Evolutionary conservation across 1,140 invertebrate genomes (phyloP), one percentile per base, ranked within the genome.

Genomic region (Melanaphis sacchari): DNA sequence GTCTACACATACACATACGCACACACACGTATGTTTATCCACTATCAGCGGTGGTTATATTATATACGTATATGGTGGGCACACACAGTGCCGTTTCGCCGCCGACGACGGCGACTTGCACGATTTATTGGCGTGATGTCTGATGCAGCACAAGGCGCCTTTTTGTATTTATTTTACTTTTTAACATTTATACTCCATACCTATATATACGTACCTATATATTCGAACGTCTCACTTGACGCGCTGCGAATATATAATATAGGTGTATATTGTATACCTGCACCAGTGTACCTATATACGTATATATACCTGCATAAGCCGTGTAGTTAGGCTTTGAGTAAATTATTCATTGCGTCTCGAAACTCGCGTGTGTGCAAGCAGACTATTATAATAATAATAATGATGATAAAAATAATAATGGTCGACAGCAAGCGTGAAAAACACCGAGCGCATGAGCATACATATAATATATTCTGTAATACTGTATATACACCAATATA

Each of bases 121-220:
- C 87, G 46, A 89, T 89, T 89, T 89, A 89, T 89, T 52, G 43
- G 46, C 87, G 46, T 43, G 46, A 49, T 40, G 26, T 52, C 38
- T 43, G 40, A 76, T 43, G 84, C 84, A 31, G 82, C 82, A 26
- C 11, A 41, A 85, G 40, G 40, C 38, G 22, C 40, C 41, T 85
- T 85, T 43, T 85, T 31, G 41, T 85, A 43, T 85, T 85, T 85
- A 41, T n/a, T 43, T 43, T 85, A 26, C 24, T 8, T 41, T 85
- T 40, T 40, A 40, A 84, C 82, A 40, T 84, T 76, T 76, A n/a
- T n/a, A 76, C 59, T 76, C 18, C 31, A 15, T 36, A 2, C 4
- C n/a, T n/a, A 40, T 26, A 36, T 81, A 81, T 38, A 38, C 2
- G 2, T 81, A 81, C 36, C 5, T 59, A 38, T 76, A 7, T 38